These are phyloP conservation scores for Eristalis pertinax DNA, from an alignment of 2,888 invertebrate genomes.

Conservation along the genomic window DNA sequence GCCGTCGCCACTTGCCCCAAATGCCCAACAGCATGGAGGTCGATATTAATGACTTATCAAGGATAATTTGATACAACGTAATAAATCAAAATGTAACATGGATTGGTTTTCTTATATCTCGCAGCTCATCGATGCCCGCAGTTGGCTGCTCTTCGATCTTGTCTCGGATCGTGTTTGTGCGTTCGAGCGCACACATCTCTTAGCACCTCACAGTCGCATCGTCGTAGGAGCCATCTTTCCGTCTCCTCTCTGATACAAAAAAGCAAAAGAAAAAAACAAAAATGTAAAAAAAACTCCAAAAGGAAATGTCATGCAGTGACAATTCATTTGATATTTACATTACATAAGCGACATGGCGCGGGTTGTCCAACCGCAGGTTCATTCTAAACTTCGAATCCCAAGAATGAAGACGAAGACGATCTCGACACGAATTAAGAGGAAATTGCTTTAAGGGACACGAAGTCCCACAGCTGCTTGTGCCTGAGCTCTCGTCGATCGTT, in stretches of 20 bases:
- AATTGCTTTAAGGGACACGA: conserved; percentile 41
- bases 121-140: conserved; percentile 66
- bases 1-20: conserved; percentile 26
- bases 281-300: not conserved
- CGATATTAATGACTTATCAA: conserved; percentile 82
- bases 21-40: conserved; percentile 74
- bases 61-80: conserved; percentile 81
- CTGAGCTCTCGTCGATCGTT: conserved; percentile 59
- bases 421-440: conserved; percentile 59
- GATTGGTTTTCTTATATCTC: conserved; percentile 69
- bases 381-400: conserved; percentile 48
- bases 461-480: conserved; percentile 67
- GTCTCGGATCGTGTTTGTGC: conserved; percentile 70
- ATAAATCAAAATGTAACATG: conserved; percentile 79
- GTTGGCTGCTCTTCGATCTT: conserved; percentile 68
- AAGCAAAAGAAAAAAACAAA: too few relatives aligned
- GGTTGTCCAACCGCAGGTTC: conserved; percentile 63
- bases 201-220: conserved; percentile 60
- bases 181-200: conserved; percentile 68
- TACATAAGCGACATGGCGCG: conserved; percentile 65
- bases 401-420: conserved; percentile 36
- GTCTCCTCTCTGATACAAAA: not conserved
- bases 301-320: conserved; percentile 71
- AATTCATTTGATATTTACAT: conserved; percentile 72
- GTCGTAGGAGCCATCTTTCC: conserved; percentile 32